Evolutionary conservation across 2,888 invertebrate genomes (phyloP), one percentile per base, ranked within the genome.

Genomic region (Schizaphis graminum): DNA sequence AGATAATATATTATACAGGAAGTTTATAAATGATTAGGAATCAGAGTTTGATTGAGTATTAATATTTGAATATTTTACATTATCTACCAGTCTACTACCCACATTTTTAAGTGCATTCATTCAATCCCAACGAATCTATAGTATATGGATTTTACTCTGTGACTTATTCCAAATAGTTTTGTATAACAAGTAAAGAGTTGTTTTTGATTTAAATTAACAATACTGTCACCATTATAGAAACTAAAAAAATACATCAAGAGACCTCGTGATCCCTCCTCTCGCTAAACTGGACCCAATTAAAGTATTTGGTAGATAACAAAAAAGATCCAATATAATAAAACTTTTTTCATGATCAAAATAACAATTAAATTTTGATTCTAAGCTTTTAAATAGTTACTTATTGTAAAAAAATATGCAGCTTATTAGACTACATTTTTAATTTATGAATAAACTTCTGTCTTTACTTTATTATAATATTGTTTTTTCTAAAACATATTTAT

Each of bases 1-100:
- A 26, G 53, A 91, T 91, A 53, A 67, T 67, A 35, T 67, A 35
- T 77, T 77, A 91, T n/a, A 91, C 91, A 91, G 91, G 91, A 91
- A 91, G 77, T 84, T 49, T 41, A 49, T 35, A 91, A 67, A 91
- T 91, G 41, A 84, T 53, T 77, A 7, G 41, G 49, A 84, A 49
- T 53, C 41, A 53, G 11, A 47, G 67, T 47, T 67, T 90, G 67
- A 89, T 89, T 89, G 61, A 44, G 28, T 24, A 67, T 57, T 7
- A 90, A 47, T 61, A 67, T 61, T 57, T 56, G 35, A 2, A 56
- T 89, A 61, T 61, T 61, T 56, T 44, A 1, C 0, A 13, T 86
- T 86, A 86, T 86, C 47, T n/a, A 16, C 86, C 13, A 44, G 41
- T 44, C 41, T 44, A 16, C 86, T 5, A n/a, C 28, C 13, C 26